Conservation (phyloP, 2,888 invertebrate genomes). For the Mimachlamys varia region DNA sequence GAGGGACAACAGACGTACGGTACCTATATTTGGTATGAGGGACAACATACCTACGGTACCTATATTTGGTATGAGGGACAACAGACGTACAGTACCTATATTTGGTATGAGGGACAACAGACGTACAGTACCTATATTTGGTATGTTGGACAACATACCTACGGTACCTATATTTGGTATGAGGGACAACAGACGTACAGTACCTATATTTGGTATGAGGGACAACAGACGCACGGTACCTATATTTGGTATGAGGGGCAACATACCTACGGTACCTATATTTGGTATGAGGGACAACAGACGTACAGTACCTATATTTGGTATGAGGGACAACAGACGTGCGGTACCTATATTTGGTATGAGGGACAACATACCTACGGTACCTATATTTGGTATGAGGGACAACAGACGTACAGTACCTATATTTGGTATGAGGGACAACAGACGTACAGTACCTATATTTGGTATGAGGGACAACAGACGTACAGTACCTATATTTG, state of each 20-base stretch:
- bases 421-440: slow-evolving; percentile 57
- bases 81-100: slow-evolving; percentile 60
- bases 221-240: slow-evolving; percentile 62
- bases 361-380: slow-evolving; percentile 55
- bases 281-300: slow-evolving; percentile 57
- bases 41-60: slow-evolving; percentile 62
- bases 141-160: slow-evolving; percentile 57
- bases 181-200: slow-evolving; percentile 57
- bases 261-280: slow-evolving; percentile 61
- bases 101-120: slow-evolving; percentile 57
- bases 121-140: slow-evolving; percentile 61
- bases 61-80: slow-evolving; percentile 57
- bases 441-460: slow-evolving; percentile 60
- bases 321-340: slow-evolving; percentile 55
- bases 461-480: slow-evolving; percentile 57
- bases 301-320: slow-evolving; percentile 61
- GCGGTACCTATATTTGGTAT: slow-evolving; percentile 62
- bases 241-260: slow-evolving; percentile 57
- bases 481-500: slow-evolving; percentile 61
- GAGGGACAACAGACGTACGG: slow-evolving; percentile 58
- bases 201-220: slow-evolving; percentile 60
- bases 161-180: slow-evolving; percentile 62
- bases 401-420: slow-evolving; percentile 61
- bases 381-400: slow-evolving; percentile 60
- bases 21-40: slow-evolving; percentile 60